These are phyloP conservation scores for Drosophila yakuba DNA, from an alignment of 1,140 invertebrate species.

Conservation along the genomic window DNA sequence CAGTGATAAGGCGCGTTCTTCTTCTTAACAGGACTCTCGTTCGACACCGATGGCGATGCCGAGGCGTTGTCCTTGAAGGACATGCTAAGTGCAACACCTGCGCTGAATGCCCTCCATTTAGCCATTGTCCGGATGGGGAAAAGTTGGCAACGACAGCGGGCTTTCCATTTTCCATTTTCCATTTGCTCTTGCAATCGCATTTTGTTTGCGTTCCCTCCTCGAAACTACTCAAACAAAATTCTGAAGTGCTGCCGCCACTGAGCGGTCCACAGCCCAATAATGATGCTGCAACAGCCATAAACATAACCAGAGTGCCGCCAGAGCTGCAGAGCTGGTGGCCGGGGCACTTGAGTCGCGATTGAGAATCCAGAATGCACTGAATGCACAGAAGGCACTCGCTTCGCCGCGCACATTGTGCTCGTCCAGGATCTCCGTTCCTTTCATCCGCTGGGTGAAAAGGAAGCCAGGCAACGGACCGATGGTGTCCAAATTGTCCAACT, in stretches of 20 bases:
- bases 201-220: slow-evolving; percentile 47
- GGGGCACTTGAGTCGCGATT: slow-evolving; percentile 55
- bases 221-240: slow-evolving; percentile 66
- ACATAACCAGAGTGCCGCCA: neutral
- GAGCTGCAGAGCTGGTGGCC: slow-evolving; percentile 8
- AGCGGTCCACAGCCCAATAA: slow-evolving; percentile 54
- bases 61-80: slow-evolving; percentile 55
- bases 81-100: slow-evolving; percentile 71
- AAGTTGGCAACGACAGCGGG: slow-evolving; percentile 37
- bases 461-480: slow-evolving; percentile 12
- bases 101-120: slow-evolving; percentile 63
- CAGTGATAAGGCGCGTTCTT: slow-evolving; percentile 40
- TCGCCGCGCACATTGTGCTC: slow-evolving; percentile 41
- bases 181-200: slow-evolving; percentile 63
- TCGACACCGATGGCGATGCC: neutral
- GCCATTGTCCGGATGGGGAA: slow-evolving; percentile 52
- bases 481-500: slow-evolving; percentile 4
- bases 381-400: slow-evolving; percentile 41
- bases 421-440: slow-evolving; percentile 12
- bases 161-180: slow-evolving; percentile 43
- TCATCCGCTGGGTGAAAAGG: neutral
- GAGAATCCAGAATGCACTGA: neutral
- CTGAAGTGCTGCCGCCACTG: slow-evolving; percentile 46
- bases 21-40: slow-evolving; percentile 5
- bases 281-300: slow-evolving; percentile 37